Evolutionary conservation across 2,113 vertebrate species (phyloP), one percentile per base, ranked within the genome.

Genomic region (Protobothrops mucrosquamatus): DNA sequence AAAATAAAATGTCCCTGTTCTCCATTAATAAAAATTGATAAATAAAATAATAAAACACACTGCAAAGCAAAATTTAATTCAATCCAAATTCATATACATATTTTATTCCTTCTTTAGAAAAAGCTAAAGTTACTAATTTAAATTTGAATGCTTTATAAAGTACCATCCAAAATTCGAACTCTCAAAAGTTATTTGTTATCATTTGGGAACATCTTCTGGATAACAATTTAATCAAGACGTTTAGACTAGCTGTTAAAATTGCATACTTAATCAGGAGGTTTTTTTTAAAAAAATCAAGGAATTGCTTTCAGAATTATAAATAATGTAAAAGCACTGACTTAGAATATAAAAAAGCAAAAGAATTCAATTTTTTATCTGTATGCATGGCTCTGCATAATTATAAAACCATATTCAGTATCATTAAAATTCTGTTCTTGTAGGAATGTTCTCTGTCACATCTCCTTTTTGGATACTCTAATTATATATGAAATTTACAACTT

Each of bases 301-400:
- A 34, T n/a, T 88, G 23, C 74, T 89, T 92, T 89, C n/a, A 89
- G 51, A 92, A 89, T 81, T 48, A 52, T 48, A 92, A 85, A 89
- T 85, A 92, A 89, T 89, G 20, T 88, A 26, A 89, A 89, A 89
- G 22, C 8, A 56, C 24, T 74, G 48, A 92, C 89, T 89, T 89
- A 81, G n/a, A 81, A 85, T 74, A 56, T 56, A 48, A 89, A 81
- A 46, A 6, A 92, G 29, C 43, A 87, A 89, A 88, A n/a, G 3
- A 18, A 34, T 69, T 81, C 51, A 26, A 23, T 56, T 43, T 87
- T 88, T 89, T 56, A 89, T 55, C 87, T 81, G 34, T 14, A 89
- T 81, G 26, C 61, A 81, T 56, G 52, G 3, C 39, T 39, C 52
- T 92, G 61, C 34, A 92, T 92, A 89, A 88, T 89, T 81, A 92